Evolutionary conservation across 1,140 invertebrate genomes (phyloP).

Genomic region (Drosophila nannoptera): DNA sequence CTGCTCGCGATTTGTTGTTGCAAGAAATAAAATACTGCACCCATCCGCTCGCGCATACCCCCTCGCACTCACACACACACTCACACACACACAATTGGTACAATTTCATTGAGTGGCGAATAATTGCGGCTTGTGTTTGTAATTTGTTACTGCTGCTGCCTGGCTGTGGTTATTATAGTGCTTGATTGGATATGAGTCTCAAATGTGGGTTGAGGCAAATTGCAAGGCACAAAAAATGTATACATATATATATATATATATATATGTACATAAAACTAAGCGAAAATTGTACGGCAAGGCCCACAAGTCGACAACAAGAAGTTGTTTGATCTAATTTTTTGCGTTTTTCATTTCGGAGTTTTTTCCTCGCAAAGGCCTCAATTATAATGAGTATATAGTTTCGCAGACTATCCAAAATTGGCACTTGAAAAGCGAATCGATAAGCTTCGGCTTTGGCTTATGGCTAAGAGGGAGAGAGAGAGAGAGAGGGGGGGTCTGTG

Average conservation of each 20-base stretch:
- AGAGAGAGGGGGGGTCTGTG: no score
- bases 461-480: background rate
- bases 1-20: slow-evolving; percentile 64
- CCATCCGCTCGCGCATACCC: slow-evolving; percentile 11
- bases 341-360: background rate
- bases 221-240: slow-evolving; percentile 33
- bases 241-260: background rate
- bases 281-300: slow-evolving; percentile 43
- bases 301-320: slow-evolving; percentile 38
- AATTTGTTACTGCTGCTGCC: slow-evolving; percentile 45
- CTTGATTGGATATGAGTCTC: slow-evolving; percentile 63
- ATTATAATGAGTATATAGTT: background rate
- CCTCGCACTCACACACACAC: background rate
- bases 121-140: slow-evolving; percentile 57
- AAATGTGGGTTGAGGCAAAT: slow-evolving; percentile 63
- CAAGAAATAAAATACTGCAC: slow-evolving; percentile 66
- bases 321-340: slow-evolving; percentile 31
- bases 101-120: slow-evolving; percentile 68
- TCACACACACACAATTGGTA: slow-evolving; percentile 25
- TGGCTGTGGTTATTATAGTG: slow-evolving; percentile 49
- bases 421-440: background rate
- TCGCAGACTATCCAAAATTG: background rate
- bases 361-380: no score
- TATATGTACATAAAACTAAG: slow-evolving; percentile 7
- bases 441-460: background rate